A percentile compares a stretch with the other conserved stretches of the same genome.
These are phyloP conservation scores for Argentina silus DNA, from an alignment of 2,797 vertebrate species.

Conservation along the genomic window DNA sequence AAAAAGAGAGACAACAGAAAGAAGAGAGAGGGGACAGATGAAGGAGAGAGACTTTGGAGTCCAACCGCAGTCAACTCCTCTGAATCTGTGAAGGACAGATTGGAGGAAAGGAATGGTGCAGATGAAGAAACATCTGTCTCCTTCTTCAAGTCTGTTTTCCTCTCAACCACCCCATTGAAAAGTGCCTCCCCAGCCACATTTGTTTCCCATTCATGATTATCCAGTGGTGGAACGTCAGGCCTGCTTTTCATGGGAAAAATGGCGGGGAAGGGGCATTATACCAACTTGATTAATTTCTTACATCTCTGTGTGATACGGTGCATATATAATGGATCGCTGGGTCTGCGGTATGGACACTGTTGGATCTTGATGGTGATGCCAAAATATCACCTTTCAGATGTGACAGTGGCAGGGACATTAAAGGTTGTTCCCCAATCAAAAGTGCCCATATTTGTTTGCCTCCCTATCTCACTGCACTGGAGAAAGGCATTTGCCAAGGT, in stretches of 20 bases:
- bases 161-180: conserved; percentile 35
- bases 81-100: conserved; percentile 15
- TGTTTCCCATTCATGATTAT: conserved; percentile 43
- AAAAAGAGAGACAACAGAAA: neutral
- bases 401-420: conserved; percentile 34
- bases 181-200: conserved; percentile 30
- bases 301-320: conserved; percentile 54
- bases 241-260: conserved; percentile 21
- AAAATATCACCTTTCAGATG: conserved; percentile 72
- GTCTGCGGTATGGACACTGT: conserved; percentile 44
- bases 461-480: conserved; percentile 21
- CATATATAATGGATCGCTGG: conserved; percentile 70
- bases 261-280: conserved; percentile 25
- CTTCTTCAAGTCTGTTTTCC: neutral
- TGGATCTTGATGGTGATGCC: conserved; percentile 51
- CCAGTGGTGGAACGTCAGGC: conserved; percentile 17
- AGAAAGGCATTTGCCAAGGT: conserved; percentile 18
- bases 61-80: conserved; percentile 11
- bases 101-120: conserved; percentile 20
- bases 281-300: conserved; percentile 53
- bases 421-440: conserved; percentile 36
- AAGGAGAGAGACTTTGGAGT: conserved; percentile 13
- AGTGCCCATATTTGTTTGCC: conserved; percentile 14
- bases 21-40: neutral
- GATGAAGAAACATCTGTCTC: conserved; percentile 43